Evolutionary conservation across 1,140 invertebrate genomes (phyloP), one percentile per base, ranked within the genome.

Genomic region (Trichonephila clavipes): DNA sequence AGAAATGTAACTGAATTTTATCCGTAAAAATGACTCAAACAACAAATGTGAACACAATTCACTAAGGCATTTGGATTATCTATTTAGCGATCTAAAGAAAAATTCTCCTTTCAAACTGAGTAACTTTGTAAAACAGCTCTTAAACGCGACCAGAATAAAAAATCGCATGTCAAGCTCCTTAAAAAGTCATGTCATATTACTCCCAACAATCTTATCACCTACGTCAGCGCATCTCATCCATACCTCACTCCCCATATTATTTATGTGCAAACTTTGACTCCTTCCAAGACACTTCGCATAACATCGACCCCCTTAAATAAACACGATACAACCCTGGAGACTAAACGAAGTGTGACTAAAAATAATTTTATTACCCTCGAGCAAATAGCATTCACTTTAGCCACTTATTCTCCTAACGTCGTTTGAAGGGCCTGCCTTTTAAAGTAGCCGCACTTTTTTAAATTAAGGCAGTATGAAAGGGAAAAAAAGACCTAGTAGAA

Each of bases 281-380:
- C 21, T n/a, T 24, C 66, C 10, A 28, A n/a, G 24, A 69, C n/a
- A 24, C 24, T 24, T 18, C 69, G 16, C 28, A 77, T 34, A 18
- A 77, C 28, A 40, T 14, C 34, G 24, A 19, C 69, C 51, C 19
- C 51, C 51, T 51, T 58, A 83, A 83, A 83, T 58, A 83, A 83
- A 59, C 82, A 58, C 44, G 82, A 24, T 16, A 28, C 69, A 12
- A 4, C 14, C 34, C 14, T 14, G 28, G 69, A 77, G 69, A 34
- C 69, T 28, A 28, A 77, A 77, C 66, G 66, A 69, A 69, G 66
- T 69, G 66, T 21, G 21, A 69, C 69, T 77, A 77, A 77, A 77
- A 77, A 77, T 77, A 77, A 77, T 77, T 77, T 77, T 77, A 77
- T 77, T 40, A 28, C 69, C 69, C 69, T 77, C 28, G 69, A 77